Percentiles rank a stretch among this genome's conserved stretches.
phyloP scores from a whole-genome alignment of 2,113 vertebrate species.

The Glaucomys volans region DNA sequence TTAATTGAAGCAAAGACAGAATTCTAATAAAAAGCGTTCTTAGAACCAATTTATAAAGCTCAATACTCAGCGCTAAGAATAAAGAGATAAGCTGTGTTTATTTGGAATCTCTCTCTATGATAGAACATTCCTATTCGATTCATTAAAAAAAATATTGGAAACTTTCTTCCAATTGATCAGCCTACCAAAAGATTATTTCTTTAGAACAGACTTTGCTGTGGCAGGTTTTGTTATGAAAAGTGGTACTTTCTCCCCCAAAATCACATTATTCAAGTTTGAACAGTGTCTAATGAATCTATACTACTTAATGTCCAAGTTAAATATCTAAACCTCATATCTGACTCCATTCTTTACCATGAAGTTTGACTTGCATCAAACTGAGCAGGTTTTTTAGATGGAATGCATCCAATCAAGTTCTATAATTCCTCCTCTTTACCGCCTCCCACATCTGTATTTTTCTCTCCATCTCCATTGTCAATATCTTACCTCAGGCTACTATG shows the following conservation, averaged over 20 bases:
- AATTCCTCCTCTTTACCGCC: background rate
- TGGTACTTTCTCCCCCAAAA: background rate
- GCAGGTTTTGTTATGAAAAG: background rate
- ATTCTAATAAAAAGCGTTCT: constrained; percentile 34
- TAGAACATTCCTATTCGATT: background rate
- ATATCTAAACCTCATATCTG: background rate
- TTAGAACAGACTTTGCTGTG: background rate
- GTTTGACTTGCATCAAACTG: no score
- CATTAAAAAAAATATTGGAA: constrained; percentile 10
- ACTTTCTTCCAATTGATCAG: background rate
- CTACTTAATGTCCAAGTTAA: background rate
- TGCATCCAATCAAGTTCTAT: background rate
- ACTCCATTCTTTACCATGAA: background rate
- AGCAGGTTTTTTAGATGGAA: no score
- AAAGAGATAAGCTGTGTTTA: constrained; percentile 17
- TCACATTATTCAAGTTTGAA: background rate
- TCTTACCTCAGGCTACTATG: background rate
- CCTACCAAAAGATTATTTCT: background rate
- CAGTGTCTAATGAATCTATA: background rate
- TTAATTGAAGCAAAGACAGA: constrained; percentile 60
- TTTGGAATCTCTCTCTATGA: background rate
- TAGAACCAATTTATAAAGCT: constrained; percentile 37
- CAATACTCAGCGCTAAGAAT: constrained; percentile 46
- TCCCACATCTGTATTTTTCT: background rate
- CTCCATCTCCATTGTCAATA: background rate